phyloP scores from a whole-genome alignment of 2,888 invertebrate genomes.

The Pharmacophagus antenor region DNA sequence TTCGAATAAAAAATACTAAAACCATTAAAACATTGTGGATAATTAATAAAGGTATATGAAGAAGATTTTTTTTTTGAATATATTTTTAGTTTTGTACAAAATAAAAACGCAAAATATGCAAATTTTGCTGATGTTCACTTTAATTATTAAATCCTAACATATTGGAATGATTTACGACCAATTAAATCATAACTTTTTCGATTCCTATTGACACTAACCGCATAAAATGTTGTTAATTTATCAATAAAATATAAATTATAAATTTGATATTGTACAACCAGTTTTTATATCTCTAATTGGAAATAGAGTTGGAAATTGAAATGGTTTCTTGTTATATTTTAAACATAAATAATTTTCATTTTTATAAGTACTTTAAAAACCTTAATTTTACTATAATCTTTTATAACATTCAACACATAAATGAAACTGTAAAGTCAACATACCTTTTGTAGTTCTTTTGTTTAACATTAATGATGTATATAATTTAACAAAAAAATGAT shows the following conservation, averaged over 20 bases:
- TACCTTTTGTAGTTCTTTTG: no score
- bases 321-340: background rate
- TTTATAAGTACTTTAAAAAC: background rate
- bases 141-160: background rate
- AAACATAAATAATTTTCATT: background rate
- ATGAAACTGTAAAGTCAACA: no score
- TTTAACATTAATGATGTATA: no score
- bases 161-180: background rate
- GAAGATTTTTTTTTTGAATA: no score
- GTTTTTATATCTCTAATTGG: conserved; percentile 3
- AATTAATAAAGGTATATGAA: no score
- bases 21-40: no score
- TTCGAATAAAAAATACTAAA: no score
- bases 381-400: no score
- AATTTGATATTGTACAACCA: conserved; percentile 6
- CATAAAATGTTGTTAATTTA: conserved; percentile 7
- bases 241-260: conserved; percentile 29
- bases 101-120: background rate
- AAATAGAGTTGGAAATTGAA: background rate
- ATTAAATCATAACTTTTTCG: background rate
- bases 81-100: no score
- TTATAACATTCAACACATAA: background rate
- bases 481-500: no score
- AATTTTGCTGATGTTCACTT: background rate
- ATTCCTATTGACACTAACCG: conserved; percentile 11